Percentiles rank a stretch among this genome's conserved stretches.
phyloP scores from a whole-genome alignment of 1,140 invertebrate genomes.

The Berghia stephanieae region DNA sequence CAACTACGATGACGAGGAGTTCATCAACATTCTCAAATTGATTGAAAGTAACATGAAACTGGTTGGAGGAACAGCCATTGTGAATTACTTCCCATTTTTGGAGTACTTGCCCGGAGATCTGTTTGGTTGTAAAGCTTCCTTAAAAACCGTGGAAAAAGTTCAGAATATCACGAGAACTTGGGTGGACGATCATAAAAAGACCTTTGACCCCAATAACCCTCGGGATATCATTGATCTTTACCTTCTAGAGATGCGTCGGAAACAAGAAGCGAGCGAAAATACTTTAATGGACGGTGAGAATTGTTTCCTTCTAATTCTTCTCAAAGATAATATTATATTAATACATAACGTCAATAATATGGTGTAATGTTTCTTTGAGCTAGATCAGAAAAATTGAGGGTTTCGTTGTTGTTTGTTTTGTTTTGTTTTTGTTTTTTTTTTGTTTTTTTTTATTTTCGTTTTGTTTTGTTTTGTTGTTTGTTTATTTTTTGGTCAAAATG shows the following conservation, averaged over 20 bases:
- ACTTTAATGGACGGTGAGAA: constrained; percentile 35
- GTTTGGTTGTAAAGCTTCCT: constrained; percentile 37
- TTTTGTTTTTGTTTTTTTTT: too few relatives aligned
- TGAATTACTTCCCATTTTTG: constrained; percentile 46
- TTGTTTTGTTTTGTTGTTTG: too few relatives aligned
- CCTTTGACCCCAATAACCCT: constrained; percentile 41
- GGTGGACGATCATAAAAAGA: constrained; percentile 41
- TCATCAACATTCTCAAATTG: constrained; percentile 36
- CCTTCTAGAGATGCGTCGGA: constrained; percentile 39
- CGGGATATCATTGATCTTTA: constrained; percentile 54
- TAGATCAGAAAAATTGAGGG: too few relatives aligned
- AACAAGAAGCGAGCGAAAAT: constrained; percentile 17
- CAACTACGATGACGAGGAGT: constrained; percentile 64
- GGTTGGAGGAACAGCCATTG: constrained; percentile 35
- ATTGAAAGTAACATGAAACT: constrained; percentile 41
- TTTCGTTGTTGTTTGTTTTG: too few relatives aligned
- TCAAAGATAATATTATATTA: too few relatives aligned
- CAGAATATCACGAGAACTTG: constrained; percentile 32
- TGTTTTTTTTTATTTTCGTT: too few relatives aligned
- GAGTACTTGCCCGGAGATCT: constrained; percentile 41
- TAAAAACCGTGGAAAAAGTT: constrained; percentile 39
- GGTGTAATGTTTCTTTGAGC: too few relatives aligned
- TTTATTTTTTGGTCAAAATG: too few relatives aligned
- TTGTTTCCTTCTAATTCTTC: too few relatives aligned
- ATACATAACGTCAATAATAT: too few relatives aligned